Evolutionary conservation across 2,797 vertebrate species (phyloP).

Genomic region (Nannoperca australis): DNA sequence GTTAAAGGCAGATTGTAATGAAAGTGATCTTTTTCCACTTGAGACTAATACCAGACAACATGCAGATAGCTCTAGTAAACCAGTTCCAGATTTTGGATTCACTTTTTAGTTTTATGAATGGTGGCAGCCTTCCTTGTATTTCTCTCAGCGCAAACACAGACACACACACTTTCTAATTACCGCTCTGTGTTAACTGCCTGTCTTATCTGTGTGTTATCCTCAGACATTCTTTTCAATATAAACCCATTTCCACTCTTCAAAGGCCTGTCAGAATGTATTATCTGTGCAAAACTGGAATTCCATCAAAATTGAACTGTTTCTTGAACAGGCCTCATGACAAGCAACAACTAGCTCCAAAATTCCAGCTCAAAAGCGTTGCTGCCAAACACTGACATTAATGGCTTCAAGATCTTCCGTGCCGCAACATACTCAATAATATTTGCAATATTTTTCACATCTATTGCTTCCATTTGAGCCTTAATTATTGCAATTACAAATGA

Average conservation of each 20-base stretch:
- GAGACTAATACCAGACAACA: slow-evolving; percentile 35
- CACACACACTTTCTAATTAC: slow-evolving; percentile 20
- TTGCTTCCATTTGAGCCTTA: slow-evolving; percentile 44
- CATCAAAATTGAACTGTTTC: slow-evolving; percentile 66
- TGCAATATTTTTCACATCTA: slow-evolving; percentile 51
- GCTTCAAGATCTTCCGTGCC: slow-evolving; percentile 71
- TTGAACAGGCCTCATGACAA: slow-evolving; percentile 71
- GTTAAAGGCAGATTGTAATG: slow-evolving; percentile 27
- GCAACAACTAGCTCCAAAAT: slow-evolving; percentile 76
- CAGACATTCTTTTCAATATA: slow-evolving; percentile 33
- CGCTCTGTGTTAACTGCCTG: slow-evolving; percentile 17
- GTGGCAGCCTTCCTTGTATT: slow-evolving; percentile 25
- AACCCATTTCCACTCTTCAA: slow-evolving; percentile 59
- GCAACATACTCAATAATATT: slow-evolving; percentile 43
- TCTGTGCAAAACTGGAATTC: slow-evolving; percentile 56
- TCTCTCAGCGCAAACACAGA: slow-evolving; percentile 28
- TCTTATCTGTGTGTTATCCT: slow-evolving; percentile 34
- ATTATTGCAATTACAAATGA: slow-evolving; percentile 37
- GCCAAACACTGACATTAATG: slow-evolving; percentile 73
- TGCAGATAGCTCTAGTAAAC: slow-evolving; percentile 27
- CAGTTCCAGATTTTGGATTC: slow-evolving; percentile 29
- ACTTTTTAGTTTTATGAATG: slow-evolving; percentile 15
- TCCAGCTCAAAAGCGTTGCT: slow-evolving; percentile 57
- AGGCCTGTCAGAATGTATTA: slow-evolving; percentile 61
- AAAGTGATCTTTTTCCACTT: slow-evolving; percentile 47